Evolutionary conservation across 2,113 vertebrate species (phyloP).

Genomic region (Cyprinodon brontotheroides): DNA sequence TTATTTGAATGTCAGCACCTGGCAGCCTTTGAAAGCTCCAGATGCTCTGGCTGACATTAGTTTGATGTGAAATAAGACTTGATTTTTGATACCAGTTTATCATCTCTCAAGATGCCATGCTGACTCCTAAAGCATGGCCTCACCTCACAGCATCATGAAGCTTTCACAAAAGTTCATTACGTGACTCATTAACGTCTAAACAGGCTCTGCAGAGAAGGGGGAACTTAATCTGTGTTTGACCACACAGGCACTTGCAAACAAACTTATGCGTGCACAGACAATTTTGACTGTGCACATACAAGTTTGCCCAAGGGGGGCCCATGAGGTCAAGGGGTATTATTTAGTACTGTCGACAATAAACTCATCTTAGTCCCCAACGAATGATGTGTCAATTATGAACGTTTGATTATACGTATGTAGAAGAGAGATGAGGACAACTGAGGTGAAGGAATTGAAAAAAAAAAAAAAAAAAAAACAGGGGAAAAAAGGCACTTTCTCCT

Average conservation of each 20-base stretch:
- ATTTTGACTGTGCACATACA: conserved; percentile 26
- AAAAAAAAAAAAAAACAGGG: conserved; percentile 5
- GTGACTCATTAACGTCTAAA: conserved; percentile 79
- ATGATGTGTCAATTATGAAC: conserved; percentile 55
- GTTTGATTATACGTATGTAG: conserved; percentile 23
- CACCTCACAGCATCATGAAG: conserved; percentile 31
- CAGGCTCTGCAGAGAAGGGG: conserved; percentile 54
- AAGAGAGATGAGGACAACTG: conserved; percentile 7
- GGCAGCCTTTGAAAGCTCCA: too few relatives aligned
- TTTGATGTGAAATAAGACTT: conserved; percentile 21
- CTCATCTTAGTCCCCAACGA: conserved; percentile 67
- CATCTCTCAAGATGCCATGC: neutral
- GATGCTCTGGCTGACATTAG: too few relatives aligned
- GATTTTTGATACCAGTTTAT: conserved; percentile 25
- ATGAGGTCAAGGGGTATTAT: conserved; percentile 63
- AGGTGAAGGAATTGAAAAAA: conserved; percentile 5
- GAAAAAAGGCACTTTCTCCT: conserved; percentile 46
- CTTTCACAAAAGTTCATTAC: conserved; percentile 62
- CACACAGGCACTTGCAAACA: conserved; percentile 62
- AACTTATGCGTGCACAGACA: conserved; percentile 40
- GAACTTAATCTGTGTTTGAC: conserved; percentile 61
- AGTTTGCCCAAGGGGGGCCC: conserved; percentile 51
- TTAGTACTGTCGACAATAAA: conserved; percentile 69
- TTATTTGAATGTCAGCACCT: too few relatives aligned
- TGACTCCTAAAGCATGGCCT: conserved; percentile 8